phyloP scores from a whole-genome alignment of 1,140 invertebrate genomes.

The Drosophila paulistorum region DNA sequence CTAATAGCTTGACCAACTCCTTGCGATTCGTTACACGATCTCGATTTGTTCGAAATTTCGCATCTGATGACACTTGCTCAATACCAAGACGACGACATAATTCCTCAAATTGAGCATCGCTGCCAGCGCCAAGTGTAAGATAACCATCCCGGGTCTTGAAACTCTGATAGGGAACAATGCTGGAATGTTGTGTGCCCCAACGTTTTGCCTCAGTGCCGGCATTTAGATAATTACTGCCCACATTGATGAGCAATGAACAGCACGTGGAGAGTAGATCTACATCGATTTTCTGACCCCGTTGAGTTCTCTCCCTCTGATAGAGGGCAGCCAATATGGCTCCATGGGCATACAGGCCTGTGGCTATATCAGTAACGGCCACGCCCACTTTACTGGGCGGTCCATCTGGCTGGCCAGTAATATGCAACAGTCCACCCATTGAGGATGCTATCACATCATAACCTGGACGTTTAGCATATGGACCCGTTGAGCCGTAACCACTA shows the following conservation, averaged over 20 bases:
- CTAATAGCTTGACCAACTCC: slow-evolving; percentile 87
- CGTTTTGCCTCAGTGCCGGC: slow-evolving; percentile 89
- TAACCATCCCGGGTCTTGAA: slow-evolving; percentile 92
- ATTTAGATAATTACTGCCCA: slow-evolving; percentile 96
- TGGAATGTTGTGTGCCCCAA: slow-evolving; percentile 96
- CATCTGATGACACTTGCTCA: slow-evolving; percentile 86
- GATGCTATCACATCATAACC: slow-evolving; percentile 98
- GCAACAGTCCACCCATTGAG: slow-evolving; percentile 94
- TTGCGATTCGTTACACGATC: slow-evolving; percentile 90
- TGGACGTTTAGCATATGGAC: slow-evolving; percentile 92
- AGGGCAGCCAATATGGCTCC: slow-evolving; percentile 97
- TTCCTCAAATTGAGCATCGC: slow-evolving; percentile 89
- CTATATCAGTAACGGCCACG: slow-evolving; percentile 96
- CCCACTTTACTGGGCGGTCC: slow-evolving; percentile 96
- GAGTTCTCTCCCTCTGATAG: slow-evolving; percentile 90
- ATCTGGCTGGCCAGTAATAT: slow-evolving; percentile 93
- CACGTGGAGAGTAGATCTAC: slow-evolving; percentile 97
- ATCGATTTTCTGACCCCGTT: slow-evolving; percentile 95
- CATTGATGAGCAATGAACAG: slow-evolving; percentile 93
- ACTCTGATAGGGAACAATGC: slow-evolving; percentile 96
- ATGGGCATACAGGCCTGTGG: slow-evolving; percentile 96
- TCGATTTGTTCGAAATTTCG: slow-evolving; percentile 89
- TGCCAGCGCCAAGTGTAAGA: slow-evolving; percentile 93
- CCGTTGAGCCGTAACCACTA: slow-evolving; percentile 94
- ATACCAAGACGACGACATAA: slow-evolving; percentile 88